Conservation (phyloP, 92 coral and sea anemone species). For the Palythoa caribaeorum region DNA sequence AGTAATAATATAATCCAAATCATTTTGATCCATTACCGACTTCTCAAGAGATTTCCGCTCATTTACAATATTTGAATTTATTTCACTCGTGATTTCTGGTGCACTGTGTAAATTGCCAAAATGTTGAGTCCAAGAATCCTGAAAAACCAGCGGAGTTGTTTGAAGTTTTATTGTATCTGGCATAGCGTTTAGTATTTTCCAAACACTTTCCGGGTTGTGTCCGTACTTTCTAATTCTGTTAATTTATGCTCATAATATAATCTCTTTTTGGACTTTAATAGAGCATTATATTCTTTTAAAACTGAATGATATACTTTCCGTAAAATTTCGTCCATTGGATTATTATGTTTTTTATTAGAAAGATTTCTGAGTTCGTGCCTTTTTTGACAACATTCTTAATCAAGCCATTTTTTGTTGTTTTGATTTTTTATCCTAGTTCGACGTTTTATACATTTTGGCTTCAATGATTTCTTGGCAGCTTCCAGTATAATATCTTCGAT, state of each 20-base stretch:
- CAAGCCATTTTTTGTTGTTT: slow-evolving; percentile 46
- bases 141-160: slow-evolving; percentile 24
- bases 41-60: too few species aligned
- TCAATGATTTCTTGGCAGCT: slow-evolving; percentile 38
- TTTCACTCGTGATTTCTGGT: background rate
- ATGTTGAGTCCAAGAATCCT: slow-evolving; percentile 37
- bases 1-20: slow-evolving; percentile 1
- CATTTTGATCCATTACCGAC: background rate
- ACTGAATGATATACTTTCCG: slow-evolving; percentile 35
- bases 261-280: slow-evolving; percentile 30
- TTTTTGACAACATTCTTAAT: slow-evolving; percentile 46
- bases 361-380: slow-evolving; percentile 46
- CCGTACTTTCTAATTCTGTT: slow-evolving; percentile 21
- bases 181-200: slow-evolving; percentile 50
- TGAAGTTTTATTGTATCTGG: slow-evolving; percentile 19
- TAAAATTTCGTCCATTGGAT: slow-evolving; percentile 30
- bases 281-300: slow-evolving; percentile 44
- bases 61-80: background rate
- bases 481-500: slow-evolving; percentile 20
- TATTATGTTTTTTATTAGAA: slow-evolving; percentile 48
- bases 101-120: slow-evolving; percentile 30
- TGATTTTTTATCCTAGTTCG: background rate
- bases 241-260: slow-evolving; percentile 9
- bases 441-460: slow-evolving; percentile 30
- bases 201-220: slow-evolving; percentile 17